Percentiles rank a stretch among this genome's conserved stretches.
Conservation (phyloP, 2,888 invertebrate species). For the Ennomos erosarius region DNA sequence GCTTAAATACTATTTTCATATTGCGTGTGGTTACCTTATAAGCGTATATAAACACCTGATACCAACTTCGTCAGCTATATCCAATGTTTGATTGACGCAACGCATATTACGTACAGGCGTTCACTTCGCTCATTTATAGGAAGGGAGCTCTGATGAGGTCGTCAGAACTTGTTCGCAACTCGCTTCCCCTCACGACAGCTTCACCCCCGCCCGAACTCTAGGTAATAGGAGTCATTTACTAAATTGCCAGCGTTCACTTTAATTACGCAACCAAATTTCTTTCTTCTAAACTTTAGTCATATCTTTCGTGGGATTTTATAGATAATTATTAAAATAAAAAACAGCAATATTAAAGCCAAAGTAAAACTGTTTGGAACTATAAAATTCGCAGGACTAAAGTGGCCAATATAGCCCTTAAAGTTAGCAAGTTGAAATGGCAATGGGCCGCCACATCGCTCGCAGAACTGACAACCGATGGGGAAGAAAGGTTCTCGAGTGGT, state of each 20-base stretch:
- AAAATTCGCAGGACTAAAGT: too few species aligned
- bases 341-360: too few species aligned
- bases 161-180: slow-evolving; percentile 60
- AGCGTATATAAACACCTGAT: slow-evolving; percentile 1
- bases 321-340: too few species aligned
- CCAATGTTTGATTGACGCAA: slow-evolving; percentile 26
- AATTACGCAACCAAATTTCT: slow-evolving; percentile 67
- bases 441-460: too few species aligned
- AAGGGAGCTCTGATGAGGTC: slow-evolving; percentile 59
- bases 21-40: too few species aligned
- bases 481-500: too few species aligned
- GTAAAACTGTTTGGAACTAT: too few species aligned
- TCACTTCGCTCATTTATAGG: slow-evolving; percentile 55
- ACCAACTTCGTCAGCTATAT: slow-evolving; percentile 7
- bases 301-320: slow-evolving; percentile 38
- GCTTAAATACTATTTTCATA: too few species aligned
- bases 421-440: too few species aligned
- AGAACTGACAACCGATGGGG: too few species aligned
- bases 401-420: too few species aligned
- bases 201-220: slow-evolving; percentile 44
- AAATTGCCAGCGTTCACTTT: slow-evolving; percentile 66
- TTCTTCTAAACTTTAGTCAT: slow-evolving; percentile 50
- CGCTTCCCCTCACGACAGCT: slow-evolving; percentile 29
- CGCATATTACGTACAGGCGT: slow-evolving; percentile 56
- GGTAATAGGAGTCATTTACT: slow-evolving; percentile 64